Conservation (phyloP, 2,888 invertebrate genomes). For the Pandemis cinnamomeana region DNA sequence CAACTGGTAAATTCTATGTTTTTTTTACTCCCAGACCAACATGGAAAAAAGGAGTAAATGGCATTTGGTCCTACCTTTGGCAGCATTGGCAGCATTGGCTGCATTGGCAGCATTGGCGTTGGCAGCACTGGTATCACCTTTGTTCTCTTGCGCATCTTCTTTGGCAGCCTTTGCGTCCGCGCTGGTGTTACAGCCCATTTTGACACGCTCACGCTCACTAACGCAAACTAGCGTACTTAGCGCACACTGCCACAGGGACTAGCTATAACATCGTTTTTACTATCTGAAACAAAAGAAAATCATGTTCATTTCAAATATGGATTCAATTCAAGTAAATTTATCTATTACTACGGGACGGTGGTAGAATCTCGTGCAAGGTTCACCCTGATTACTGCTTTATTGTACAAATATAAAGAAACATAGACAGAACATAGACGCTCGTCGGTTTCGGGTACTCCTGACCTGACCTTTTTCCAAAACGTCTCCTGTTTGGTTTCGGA, state of each 20-base stretch:
- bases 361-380: too few relatives aligned
- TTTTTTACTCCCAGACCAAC: too few relatives aligned
- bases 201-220: slow-evolving; percentile 46
- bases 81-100: slow-evolving; percentile 43
- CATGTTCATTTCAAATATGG: not conserved
- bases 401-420: too few relatives aligned
- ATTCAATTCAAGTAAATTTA: too few relatives aligned
- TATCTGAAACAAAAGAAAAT: slow-evolving; percentile 26
- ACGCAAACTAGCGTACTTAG: slow-evolving; percentile 45
- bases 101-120: not conserved
- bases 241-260: slow-evolving; percentile 14
- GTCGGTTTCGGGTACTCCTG: too few relatives aligned
- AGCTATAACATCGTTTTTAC: slow-evolving; percentile 36
- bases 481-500: too few relatives aligned
- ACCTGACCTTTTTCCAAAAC: too few relatives aligned
- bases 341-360: too few relatives aligned
- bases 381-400: too few relatives aligned
- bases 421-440: too few relatives aligned
- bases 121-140: slow-evolving; percentile 35
- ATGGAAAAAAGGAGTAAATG: too few relatives aligned
- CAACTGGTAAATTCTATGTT: too few relatives aligned
- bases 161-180: slow-evolving; percentile 63
- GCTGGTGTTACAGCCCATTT: slow-evolving; percentile 73
- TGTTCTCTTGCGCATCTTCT: slow-evolving; percentile 56
- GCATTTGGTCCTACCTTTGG: slow-evolving; percentile 44